A percentile compares a stretch with the other conserved stretches of the same genome.
Evolutionary conservation across 2,113 vertebrate species (phyloP).

Genomic region (Atrichornis clamosus): DNA sequence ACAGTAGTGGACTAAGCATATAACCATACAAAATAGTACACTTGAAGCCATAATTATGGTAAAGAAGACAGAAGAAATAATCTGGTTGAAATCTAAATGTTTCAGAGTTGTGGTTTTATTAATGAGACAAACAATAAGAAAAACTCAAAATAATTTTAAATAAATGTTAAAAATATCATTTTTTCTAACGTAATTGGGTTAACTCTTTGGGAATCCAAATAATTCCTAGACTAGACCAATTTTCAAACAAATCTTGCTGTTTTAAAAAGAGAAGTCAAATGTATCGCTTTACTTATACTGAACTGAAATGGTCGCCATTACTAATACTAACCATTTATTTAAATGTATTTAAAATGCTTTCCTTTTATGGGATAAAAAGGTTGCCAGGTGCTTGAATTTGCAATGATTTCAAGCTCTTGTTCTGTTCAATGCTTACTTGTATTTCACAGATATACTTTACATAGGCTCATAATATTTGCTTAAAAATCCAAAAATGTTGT

Average conservation of each 20-base stretch:
- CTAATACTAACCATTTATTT: background rate
- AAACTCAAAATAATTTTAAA: background rate
- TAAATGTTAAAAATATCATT: background rate
- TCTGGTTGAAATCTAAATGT: background rate
- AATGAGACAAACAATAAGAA: background rate
- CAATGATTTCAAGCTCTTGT: background rate
- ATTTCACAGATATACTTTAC: background rate
- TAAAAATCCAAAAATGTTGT: background rate
- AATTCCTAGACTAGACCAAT: background rate
- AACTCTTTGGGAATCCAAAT: background rate
- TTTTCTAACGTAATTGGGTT: background rate
- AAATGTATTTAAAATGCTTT: background rate
- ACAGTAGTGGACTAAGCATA: fast-evolving
- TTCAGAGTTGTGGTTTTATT: background rate
- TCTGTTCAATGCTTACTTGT: background rate
- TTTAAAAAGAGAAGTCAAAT: background rate
- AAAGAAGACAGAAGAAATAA: background rate
- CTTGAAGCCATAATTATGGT: background rate
- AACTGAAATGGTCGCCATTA: background rate
- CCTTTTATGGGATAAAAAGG: background rate
- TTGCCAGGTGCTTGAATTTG: background rate
- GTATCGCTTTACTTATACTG: background rate
- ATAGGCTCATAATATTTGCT: background rate
- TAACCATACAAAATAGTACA: background rate
- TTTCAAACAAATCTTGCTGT: background rate